Evolutionary conservation across 2,888 invertebrate genomes (phyloP), one percentile per base, ranked within the genome.

Genomic region (Acronicta alni): DNA sequence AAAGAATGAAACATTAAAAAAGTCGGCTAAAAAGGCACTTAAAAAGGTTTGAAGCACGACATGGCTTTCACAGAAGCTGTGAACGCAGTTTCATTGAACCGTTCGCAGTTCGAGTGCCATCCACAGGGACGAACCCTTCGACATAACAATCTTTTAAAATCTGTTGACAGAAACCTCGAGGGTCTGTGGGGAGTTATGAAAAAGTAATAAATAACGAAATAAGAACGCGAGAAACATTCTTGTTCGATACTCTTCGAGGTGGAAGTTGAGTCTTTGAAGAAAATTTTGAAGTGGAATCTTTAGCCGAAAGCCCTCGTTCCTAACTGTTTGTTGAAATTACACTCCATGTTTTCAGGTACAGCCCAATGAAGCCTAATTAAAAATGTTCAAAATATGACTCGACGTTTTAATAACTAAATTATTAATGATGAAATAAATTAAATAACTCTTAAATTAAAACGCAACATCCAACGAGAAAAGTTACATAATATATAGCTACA

Each of bases 21-120:
- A 65, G 67, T 60, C 60, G 68, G 54, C 68, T 75, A 42, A 62
- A 67, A 64, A 68, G 51, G 62, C 64, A 68, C 79, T 82, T 61
- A 56, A 74, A 75, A 78, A 69, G 78, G 78, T 70, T 61, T 72
- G 52, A 64, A 72, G 67, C 46, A 62, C 55, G 47, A 65, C 67
- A 53, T 42, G 49, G 68, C 59, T 62, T 68, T 68, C 51, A 46
- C 61, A 57, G 51, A 56, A 61, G 73, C 72, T 73, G 71, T 71
- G 75, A 76, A 67, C 72, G 72, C 72, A 78, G 64, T 83, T 77
- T 73, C 72, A 82, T 80, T 79, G 79, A 82, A 73, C 77, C 81
- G 69, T 69, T 75, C 76, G 60, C 62, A 60, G 61, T 75, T 80
- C 67, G 72, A 75, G 71, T 57, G 35, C 57, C 77, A 57, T 72